phyloP scores from a whole-genome alignment of 2,888 invertebrate genomes.

The Melinaea marsaeus region DNA sequence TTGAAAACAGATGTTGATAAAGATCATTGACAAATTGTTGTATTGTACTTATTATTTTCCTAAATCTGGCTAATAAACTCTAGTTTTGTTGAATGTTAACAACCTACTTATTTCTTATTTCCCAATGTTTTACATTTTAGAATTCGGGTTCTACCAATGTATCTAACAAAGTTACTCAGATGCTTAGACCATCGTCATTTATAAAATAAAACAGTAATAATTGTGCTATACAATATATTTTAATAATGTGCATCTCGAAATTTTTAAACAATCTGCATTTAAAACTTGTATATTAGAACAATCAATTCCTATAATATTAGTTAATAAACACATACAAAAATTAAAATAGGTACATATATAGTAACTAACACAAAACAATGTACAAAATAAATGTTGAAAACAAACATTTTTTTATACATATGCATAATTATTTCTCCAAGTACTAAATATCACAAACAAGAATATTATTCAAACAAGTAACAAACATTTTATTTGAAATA shows the following conservation, averaged over 20 bases:
- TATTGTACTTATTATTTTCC: slow-evolving; percentile 3
- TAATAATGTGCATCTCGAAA: slow-evolving; percentile 3
- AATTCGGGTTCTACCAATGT: too few species aligned
- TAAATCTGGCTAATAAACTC: slow-evolving; percentile 8
- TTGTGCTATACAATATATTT: slow-evolving; percentile 7
- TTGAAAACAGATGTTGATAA: slow-evolving; percentile 81
- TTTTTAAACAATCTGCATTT: background rate
- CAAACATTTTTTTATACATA: too few species aligned
- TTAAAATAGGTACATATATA: slow-evolving; percentile 4
- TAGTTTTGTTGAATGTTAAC: background rate
- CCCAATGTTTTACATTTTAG: background rate
- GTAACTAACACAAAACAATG: background rate
- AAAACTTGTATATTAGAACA: slow-evolving; percentile 19
- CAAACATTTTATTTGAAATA: too few species aligned
- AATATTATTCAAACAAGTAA: too few species aligned
- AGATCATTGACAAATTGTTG: slow-evolving; percentile 35
- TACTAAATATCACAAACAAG: too few species aligned
- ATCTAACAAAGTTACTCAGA: too few species aligned
- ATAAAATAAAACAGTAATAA: slow-evolving; percentile 9
- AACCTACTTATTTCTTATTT: background rate
- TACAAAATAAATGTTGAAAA: too few species aligned
- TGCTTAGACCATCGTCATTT: too few species aligned
- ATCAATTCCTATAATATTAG: slow-evolving; percentile 23
- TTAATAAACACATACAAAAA: background rate
- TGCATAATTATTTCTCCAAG: too few species aligned